These are phyloP conservation scores for Argyresthia goedartella DNA, from an alignment of 2,888 invertebrate species.

Conservation along the genomic window DNA sequence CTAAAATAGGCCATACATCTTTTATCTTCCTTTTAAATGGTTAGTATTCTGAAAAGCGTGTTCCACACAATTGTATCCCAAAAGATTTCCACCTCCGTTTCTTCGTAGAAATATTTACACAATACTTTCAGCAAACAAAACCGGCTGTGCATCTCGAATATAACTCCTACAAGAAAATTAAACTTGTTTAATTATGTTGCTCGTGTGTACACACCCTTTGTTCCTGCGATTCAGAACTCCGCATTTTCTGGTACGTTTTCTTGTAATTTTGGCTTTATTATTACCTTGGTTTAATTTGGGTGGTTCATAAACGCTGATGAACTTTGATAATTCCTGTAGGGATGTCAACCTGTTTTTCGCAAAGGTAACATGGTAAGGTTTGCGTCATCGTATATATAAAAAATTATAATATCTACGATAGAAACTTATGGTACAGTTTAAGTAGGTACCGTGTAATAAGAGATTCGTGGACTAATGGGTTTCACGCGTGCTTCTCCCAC, in stretches of 20 bases:
- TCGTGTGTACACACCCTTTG: constrained; percentile 27
- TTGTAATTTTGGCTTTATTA: constrained; percentile 25
- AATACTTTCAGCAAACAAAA: constrained; percentile 61
- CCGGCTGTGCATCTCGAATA: constrained; percentile 40
- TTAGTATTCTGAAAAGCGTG: constrained; percentile 8
- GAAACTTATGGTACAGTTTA: too few relatives aligned
- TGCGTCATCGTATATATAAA: too few relatives aligned
- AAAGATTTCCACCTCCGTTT: constrained; percentile 53
- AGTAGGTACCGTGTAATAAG: too few relatives aligned
- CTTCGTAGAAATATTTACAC: constrained; percentile 57
- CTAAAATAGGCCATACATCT: too few relatives aligned
- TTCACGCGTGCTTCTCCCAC: too few relatives aligned
- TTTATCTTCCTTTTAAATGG: too few relatives aligned
- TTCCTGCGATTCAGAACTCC: constrained; percentile 19
- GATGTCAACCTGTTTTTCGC: too few relatives aligned
- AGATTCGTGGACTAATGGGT: too few relatives aligned
- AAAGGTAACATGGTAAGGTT: too few relatives aligned
- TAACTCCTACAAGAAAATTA: constrained; percentile 63
- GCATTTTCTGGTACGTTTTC: not conserved
- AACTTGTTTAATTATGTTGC: constrained; percentile 61
- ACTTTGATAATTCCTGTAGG: too few relatives aligned
- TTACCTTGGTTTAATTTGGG: not conserved
- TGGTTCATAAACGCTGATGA: too few relatives aligned
- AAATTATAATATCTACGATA: too few relatives aligned
- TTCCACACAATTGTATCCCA: constrained; percentile 19